Evolutionary conservation across 2,797 vertebrate species (phyloP), one percentile per base, ranked within the genome.

Genomic region (Enteromius treurensis): DNA sequence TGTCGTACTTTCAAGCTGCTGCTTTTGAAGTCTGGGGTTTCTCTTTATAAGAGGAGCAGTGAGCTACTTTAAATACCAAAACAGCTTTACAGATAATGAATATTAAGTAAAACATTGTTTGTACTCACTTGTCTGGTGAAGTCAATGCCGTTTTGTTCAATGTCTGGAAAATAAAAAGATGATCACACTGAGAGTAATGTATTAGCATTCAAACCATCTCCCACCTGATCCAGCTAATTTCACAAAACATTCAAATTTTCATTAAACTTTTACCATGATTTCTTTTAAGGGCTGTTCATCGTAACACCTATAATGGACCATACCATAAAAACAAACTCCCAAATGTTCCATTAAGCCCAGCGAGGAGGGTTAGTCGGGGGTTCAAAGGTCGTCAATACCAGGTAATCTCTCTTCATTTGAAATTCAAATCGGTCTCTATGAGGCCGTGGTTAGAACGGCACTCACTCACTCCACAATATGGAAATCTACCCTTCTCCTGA

Each of bases 41-140:
- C 34, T 42, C 7, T 32, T 19, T 23, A 55, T 45, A 19, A 58
- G 78, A 53, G 34, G 23, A 74, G 2, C 29, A 32, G 34, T 21
- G 17, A 8, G 19, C 37, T 49, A 8, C 42, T 23, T 26, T 5
- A 19, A 71, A 62, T 34, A n/a, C 10, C 15, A 10, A 60, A 32
- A 19, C 55, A 51, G 14, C 13, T 10, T 69, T 47, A 62, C 45
- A 62, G 40, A 73, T 73, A 19, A 62, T 69, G 17, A 71, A 29
- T 51, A 53, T 67, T 74, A 55, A 40, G 17, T 58, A 11, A 69
- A 69, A 42, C 6, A 17, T 34, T n/a, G 15, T 32, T 6, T 55
- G 0, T 3, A 91, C 94, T 96, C 93, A 99, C 98, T 88, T 98
- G 97, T 92, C 97, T 96, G 86, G 91, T 95, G 93, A 97, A 99